A percentile compares a stretch with the other conserved stretches of the same genome.
Evolutionary conservation across 2,797 vertebrate species (phyloP).

Genomic region (Notolepis coatsorum): DNA sequence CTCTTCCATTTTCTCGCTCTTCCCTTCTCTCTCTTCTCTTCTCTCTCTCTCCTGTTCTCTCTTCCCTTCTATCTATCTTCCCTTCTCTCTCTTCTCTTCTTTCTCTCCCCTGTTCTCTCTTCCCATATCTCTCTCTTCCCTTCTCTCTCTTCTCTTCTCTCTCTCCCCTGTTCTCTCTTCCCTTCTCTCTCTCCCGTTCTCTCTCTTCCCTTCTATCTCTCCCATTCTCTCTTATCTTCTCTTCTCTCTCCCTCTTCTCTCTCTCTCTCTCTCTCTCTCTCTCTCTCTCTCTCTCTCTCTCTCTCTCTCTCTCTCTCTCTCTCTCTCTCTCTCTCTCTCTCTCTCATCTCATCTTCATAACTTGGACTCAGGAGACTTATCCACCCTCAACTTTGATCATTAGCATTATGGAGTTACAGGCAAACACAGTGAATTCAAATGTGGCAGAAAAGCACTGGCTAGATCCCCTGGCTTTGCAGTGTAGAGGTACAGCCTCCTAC

Average conservation of each 20-base stretch:
- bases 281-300: slow-evolving; percentile 47
- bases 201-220: slow-evolving; percentile 52
- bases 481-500: slow-evolving; percentile 46
- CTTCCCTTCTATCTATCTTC: slow-evolving; percentile 6
- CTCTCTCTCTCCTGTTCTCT: slow-evolving; percentile 46
- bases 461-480: slow-evolving; percentile 64
- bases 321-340: slow-evolving; percentile 20
- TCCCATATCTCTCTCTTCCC: slow-evolving; percentile 38
- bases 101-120: too few relatives aligned
- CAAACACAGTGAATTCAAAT: slow-evolving; percentile 80
- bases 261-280: slow-evolving; percentile 54
- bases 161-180: slow-evolving; percentile 30
- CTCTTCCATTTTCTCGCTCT: too few relatives aligned
- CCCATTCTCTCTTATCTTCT: too few relatives aligned
- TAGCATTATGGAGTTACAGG: slow-evolving; percentile 82
- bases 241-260: slow-evolving; percentile 9
- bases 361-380: slow-evolving; percentile 82
- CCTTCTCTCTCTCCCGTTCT: too few relatives aligned
- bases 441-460: slow-evolving; percentile 62
- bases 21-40: slow-evolving; percentile 61
- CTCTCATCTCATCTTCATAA: slow-evolving; percentile 86
- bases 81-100: too few relatives aligned
- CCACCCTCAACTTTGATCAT: slow-evolving; percentile 83
- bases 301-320: slow-evolving; percentile 42
- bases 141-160: slow-evolving; percentile 15